Evolutionary conservation across 2,888 invertebrate species (phyloP), one percentile per base, ranked within the genome.

Genomic region (Nomada lathburiana): DNA sequence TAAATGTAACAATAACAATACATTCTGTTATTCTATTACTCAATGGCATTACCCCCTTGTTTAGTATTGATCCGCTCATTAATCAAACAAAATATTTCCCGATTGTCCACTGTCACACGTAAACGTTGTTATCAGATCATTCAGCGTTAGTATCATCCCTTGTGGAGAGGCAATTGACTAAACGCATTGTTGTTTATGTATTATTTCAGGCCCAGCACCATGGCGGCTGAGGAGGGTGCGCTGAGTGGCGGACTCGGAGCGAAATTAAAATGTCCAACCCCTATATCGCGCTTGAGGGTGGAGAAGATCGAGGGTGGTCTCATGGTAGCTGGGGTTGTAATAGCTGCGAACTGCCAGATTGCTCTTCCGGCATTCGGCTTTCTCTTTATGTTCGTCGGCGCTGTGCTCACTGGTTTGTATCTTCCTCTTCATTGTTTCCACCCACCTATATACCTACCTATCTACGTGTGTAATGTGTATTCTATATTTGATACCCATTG

Each of bases 251-350:
- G 92, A 53, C 77, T 85, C 76, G 87, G 91, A 65, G 84, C 87
- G 70, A 93, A 91, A 89, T 88, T 92, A 82, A 93, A 93, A 93
- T 96, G 96, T 93, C 96, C 96, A 73, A 95, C 96, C 59, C 96
- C 96, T 69, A 96, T 96, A 91, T 96, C 96, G 75, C 95, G 96
- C 74, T 94, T 96, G 71, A 95, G 96, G 84, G 96, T 97, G 85
- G 97, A 97, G 94, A 97, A 96, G 93, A 96, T 97, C 93, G 97
- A 97, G 92, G 97, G 96, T 68, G 97, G 97, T 36, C 94, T 97
- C 78, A 96, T 97, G 93, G 96, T 97, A 60, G 97, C 97, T 16
- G 97, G 97, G 3, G 96, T 97, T 71, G 96, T 97, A 23, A 96
- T 97, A 60, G 97, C 97, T 53, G 96, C 97, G 86, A 97, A 97